Base-by-base conservation (phyloP, 2,113 vertebrate species). In the Calcarius ornatus region DNA sequence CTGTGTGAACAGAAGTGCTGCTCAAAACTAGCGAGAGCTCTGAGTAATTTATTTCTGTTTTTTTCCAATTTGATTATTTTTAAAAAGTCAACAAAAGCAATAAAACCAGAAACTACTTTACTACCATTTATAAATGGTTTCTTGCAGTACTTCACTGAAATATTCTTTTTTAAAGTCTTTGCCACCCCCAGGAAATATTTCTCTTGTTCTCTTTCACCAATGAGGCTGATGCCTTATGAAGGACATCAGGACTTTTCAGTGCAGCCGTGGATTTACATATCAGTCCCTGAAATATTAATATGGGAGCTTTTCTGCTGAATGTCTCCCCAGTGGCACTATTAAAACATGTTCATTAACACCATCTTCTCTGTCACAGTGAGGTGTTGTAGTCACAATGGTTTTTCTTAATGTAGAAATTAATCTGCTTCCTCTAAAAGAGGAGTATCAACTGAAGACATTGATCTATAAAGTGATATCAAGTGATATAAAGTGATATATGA, bases 231-330 rank as follows among this genome's bases (percentile, higher is more conserved):
- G 16, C 33, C 15, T 77, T 42, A 35, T 48, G 59, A 88, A 90
- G 50, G 66, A 71, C 24, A 48, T 76, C n/a, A 68, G 48, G 57
- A 45, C 65, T 89, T 87, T 78, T 65, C 53, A 66, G 25, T 60
- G 23, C 48, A 86, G 48, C 11, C 54, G 4, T 59, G 77, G 37
- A 88, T 95, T 80, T 94, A 54, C 50, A 59, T 79, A 71, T 82
- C 68, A 90, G 23, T 77, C 81, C 30, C 42, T 90, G 70, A 82
- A 94, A 76, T 77, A 85, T 89, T 95, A 90, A 77, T 60, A 59
- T 2, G 0, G 27, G 31, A 81, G 38, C 5, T 81, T 87, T 92
- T 79, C n/a, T 89, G 21, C 11, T 57, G 48, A 87, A 65, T 40
- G 64, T 12, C 5, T 81, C 47, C 57, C 57, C 47, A 73, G 54